Conservation (phyloP, 2,113 vertebrate genomes). For the Rousettus leschenaultii region DNA sequence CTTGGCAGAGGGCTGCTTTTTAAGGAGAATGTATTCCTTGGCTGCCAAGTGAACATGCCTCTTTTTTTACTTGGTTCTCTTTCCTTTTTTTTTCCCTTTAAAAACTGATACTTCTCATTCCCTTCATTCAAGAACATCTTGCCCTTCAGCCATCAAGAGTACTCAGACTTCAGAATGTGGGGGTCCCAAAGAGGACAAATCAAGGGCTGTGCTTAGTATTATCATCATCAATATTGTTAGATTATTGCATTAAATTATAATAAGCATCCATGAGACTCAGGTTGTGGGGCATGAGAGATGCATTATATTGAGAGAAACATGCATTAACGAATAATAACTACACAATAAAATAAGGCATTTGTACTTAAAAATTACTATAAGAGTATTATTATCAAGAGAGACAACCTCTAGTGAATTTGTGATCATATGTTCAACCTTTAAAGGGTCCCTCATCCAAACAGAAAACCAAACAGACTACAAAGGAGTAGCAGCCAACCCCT, state of each 20-base stretch:
- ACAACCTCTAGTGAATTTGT: neutral
- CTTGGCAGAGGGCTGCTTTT: conserved; percentile 65
- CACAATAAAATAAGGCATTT: neutral
- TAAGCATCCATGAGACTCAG: neutral
- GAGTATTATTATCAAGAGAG: neutral
- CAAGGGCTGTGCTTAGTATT: neutral
- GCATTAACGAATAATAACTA: neutral
- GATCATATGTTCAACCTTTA: neutral
- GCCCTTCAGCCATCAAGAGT: neutral
- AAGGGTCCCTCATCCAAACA: neutral
- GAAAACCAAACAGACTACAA: neutral
- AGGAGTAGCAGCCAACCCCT: neutral
- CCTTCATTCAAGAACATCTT: neutral
- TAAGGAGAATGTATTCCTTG: conserved; percentile 34
- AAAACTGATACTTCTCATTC: neutral
- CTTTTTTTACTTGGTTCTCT: conserved; percentile 35
- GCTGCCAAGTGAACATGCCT: conserved; percentile 45
- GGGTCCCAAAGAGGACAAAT: neutral
- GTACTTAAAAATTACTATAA: neutral
- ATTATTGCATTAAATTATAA: neutral
- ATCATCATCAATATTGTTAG: neutral
- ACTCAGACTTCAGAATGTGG: neutral
- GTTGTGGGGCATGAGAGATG: neutral
- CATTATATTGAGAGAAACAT: neutral
- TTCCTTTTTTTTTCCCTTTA: neutral